Conservation (phyloP, 1,140 invertebrate genomes). For the Pseudobourletiella spinata region DNA sequence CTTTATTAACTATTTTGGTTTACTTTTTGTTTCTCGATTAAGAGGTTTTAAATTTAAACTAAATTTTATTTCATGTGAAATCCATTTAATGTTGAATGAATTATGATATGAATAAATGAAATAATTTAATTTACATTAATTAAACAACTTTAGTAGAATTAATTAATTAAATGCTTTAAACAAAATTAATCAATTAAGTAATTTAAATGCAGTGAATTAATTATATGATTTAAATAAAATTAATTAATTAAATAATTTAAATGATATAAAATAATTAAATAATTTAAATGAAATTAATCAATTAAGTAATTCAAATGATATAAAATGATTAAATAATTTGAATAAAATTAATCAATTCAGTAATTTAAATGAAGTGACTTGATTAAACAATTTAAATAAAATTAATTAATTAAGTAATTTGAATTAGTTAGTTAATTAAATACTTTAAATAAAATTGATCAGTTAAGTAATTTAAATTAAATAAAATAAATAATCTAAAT, state of each 20-base stretch:
- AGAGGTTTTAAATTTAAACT: no score
- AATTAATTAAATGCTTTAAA: not conserved
- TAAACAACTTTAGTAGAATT: not conserved
- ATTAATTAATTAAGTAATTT: conserved; percentile 1
- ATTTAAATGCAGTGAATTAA: not conserved
- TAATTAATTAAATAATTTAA: not conserved
- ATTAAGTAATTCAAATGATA: not conserved
- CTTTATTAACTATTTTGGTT: no score
- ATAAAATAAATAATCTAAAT: no score
- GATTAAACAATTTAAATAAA: not conserved
- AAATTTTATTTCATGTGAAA: no score
- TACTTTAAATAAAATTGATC: not conserved
- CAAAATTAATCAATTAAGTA: not conserved
- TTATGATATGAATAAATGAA: no score
- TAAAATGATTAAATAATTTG: no score
- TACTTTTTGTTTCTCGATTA: no score
- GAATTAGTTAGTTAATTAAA: not conserved
- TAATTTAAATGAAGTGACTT: not conserved
- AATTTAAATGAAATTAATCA: not conserved
- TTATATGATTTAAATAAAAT: no score
- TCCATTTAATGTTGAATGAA: no score
- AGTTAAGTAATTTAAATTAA: not conserved
- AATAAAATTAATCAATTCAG: not conserved
- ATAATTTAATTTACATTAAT: no score
- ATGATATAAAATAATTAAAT: not conserved